Evolutionary conservation across 2,888 invertebrate genomes (phyloP), one percentile per base, ranked within the genome.

Genomic region (Drosophila cyrtoloma): DNA sequence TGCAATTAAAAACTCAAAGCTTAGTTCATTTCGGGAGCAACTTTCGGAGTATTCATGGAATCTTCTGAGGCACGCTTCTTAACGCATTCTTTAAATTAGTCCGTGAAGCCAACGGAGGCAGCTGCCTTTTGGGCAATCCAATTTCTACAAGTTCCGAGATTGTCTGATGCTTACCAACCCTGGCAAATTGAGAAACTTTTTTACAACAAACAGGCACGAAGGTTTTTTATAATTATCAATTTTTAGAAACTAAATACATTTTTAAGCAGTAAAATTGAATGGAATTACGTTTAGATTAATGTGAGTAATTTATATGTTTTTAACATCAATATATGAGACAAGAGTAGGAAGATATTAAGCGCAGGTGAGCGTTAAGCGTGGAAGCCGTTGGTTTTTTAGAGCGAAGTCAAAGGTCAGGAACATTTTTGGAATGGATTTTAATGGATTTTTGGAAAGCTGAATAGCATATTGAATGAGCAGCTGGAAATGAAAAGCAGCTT

Each of bases 1-100:
- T 78, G 79, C 77, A 81, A 69, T 74, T 74, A 35, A 70, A 67
- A 70, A 64, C 61, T 63, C 51, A 64, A 73, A 73, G 76, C 73
- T 63, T 32, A 44, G 39, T 65, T 68, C 52, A 66, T 66, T 73
- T 47, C 22, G 26, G 14, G 5, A 55, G 50, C 26, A 81, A 71
- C 52, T 75, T 71, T 39, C 2, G 9, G 81, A 64, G 55, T 63
- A 53, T 62, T 76, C 72, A 22, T 56, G 53, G 56, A 68, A 62
- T 72, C 59, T 67, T 71, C 71, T 57, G 33, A 26, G 52, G 32
- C 37, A 19, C 5, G 47, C 57, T 57, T 22, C 64, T 52, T 62
- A 44, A 59, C 42, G 44, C 37, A 62, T 44, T 63, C 44, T 57
- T 60, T 50, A 32, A 60, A 33, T 63, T 39, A 9, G 47, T 76